Conservation (phyloP, 2,888 invertebrate species). For the Therioaphis trifolii region DNA sequence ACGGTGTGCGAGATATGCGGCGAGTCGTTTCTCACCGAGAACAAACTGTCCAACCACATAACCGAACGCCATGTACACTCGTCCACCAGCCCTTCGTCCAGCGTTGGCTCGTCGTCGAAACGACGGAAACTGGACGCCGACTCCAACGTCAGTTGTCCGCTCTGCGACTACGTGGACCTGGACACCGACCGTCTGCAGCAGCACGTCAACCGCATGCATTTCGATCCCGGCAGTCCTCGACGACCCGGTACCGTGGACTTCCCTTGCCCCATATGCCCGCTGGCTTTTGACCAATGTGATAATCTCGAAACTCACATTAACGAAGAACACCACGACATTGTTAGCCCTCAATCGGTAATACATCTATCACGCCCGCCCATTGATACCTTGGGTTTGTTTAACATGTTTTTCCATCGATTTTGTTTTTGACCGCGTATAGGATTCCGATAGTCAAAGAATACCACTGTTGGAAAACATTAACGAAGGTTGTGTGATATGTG, state of each 20-base stretch:
- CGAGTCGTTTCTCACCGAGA: conserved; percentile 54
- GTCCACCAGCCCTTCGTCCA: conserved; percentile 26
- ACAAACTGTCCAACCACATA: conserved; percentile 59
- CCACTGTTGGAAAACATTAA: conserved; percentile 54
- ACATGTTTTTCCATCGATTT: neutral
- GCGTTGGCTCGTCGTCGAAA: conserved; percentile 34
- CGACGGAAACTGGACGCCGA: conserved; percentile 49
- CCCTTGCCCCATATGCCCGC: conserved; percentile 83
- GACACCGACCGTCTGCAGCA: conserved; percentile 70
- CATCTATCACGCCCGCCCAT: no score
- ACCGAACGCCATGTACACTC: conserved; percentile 51
- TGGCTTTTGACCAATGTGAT: conserved; percentile 78
- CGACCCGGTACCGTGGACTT: conserved; percentile 69
- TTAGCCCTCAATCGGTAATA: conserved; percentile 75
- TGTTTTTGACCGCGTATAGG: neutral
- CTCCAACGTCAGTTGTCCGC: conserved; percentile 46
- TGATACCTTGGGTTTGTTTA: neutral
- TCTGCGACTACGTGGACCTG: conserved; percentile 50
- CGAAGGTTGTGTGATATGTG: conserved; percentile 59
- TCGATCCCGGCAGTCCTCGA: conserved; percentile 81
- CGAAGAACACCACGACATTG: conserved; percentile 84
- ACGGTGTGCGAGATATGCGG: conserved; percentile 59
- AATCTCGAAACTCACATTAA: conserved; percentile 88
- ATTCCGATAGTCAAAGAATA: conserved; percentile 53
- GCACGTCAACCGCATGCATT: conserved; percentile 86